These are phyloP conservation scores for Sebastes schlegelii DNA, from an alignment of 2,113 vertebrate species.

Conservation along the genomic window DNA sequence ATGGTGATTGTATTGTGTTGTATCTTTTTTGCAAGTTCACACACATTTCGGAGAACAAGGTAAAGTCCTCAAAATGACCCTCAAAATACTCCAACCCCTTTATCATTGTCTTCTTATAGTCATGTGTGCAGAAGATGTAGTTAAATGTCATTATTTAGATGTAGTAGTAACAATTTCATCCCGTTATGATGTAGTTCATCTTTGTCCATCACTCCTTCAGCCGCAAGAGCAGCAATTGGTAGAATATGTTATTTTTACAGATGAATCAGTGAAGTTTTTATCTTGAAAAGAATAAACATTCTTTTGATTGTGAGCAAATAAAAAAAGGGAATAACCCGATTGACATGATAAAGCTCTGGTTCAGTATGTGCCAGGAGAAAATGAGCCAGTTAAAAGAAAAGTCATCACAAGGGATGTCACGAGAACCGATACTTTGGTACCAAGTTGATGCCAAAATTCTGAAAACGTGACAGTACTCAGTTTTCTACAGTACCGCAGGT, in stretches of 20 bases:
- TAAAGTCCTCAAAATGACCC: constrained; percentile 58
- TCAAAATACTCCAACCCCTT: constrained; percentile 6
- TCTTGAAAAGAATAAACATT: not conserved
- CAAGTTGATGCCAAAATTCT: no score
- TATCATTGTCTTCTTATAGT: not conserved
- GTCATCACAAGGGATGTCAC: no score
- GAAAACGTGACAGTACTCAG: no score
- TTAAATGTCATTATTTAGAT: not conserved
- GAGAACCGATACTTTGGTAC: no score
- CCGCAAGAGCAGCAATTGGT: not conserved
- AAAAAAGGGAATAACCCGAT: no score
- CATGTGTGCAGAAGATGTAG: not conserved
- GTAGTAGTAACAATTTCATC: not conserved
- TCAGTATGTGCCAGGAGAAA: not conserved
- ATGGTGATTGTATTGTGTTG: constrained; percentile 62
- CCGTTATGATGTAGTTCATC: constrained; percentile 34
- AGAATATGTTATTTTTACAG: not conserved
- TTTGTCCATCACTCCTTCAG: not conserved
- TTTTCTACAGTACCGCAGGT: no score
- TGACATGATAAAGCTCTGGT: not conserved
- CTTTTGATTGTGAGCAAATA: not conserved
- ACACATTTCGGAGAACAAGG: constrained; percentile 85
- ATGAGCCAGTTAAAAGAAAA: not conserved
- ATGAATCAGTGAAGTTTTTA: not conserved
- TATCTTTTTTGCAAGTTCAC: constrained; percentile 83